These are phyloP conservation scores for Erebia ligea DNA, from an alignment of 2,888 invertebrate genomes.

Conservation along the genomic window DNA sequence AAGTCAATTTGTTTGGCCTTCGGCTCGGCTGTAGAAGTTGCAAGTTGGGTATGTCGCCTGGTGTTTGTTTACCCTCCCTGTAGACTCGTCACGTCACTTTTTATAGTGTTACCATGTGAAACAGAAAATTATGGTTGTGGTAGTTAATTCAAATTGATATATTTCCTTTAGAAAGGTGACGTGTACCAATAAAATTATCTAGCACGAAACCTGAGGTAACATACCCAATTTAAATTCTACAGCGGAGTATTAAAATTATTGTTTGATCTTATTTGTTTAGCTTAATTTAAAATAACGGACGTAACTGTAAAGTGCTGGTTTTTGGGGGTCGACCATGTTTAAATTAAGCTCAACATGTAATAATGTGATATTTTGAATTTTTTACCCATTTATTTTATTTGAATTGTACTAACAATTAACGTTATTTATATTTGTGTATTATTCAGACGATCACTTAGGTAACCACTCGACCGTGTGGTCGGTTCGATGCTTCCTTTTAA, in stretches of 20 bases:
- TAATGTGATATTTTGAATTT: conserved; percentile 83
- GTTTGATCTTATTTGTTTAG: conserved; percentile 73
- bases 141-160: conserved; percentile 80
- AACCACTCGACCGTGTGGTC: conserved; percentile 55
- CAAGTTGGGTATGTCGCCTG: conserved; percentile 53
- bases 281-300: conserved; percentile 72
- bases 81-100: conserved; percentile 61
- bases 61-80: conserved; percentile 42
- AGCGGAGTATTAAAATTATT: conserved; percentile 49
- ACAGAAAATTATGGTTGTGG: conserved; percentile 81
- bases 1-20: conserved; percentile 51
- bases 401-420: conserved; percentile 60
- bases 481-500: conserved; percentile 77
- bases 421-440: conserved; percentile 69
- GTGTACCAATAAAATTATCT: conserved; percentile 53
- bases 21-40: conserved; percentile 50
- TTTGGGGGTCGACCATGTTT: conserved; percentile 56
- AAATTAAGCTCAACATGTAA: conserved; percentile 83
- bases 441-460: conserved; percentile 52
- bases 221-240: conserved; percentile 32
- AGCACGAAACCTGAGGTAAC: conserved; percentile 29
- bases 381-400: conserved; percentile 70
- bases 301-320: conserved; percentile 49
- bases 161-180: conserved; percentile 69
- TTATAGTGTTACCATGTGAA: conserved; percentile 70